A percentile compares a stretch with the other conserved stretches of the same genome.
These are phyloP conservation scores for Danaus plexippus DNA, from an alignment of 1,140 invertebrate genomes.

Conservation along the genomic window DNA sequence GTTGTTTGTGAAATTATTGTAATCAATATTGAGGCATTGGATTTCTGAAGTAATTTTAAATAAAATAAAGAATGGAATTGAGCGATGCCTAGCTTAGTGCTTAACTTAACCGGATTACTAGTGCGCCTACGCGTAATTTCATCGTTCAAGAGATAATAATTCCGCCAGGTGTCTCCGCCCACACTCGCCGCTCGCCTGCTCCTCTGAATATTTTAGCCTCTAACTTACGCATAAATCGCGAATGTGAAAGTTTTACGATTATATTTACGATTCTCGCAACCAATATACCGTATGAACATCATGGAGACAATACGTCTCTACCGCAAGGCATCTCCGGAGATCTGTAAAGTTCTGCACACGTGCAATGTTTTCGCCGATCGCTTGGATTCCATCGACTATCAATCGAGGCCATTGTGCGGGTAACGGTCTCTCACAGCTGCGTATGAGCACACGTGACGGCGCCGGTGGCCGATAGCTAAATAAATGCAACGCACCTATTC, in stretches of 20 bases:
- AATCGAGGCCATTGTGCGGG: conserved; percentile 67
- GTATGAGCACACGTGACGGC: conserved; percentile 59
- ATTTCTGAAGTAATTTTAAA: too few relatives aligned
- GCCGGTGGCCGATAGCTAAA: conserved; percentile 67
- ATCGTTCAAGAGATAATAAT: conserved; percentile 45
- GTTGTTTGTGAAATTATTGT: too few relatives aligned
- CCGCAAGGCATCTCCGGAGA: conserved; percentile 50
- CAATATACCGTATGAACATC: conserved; percentile 41
- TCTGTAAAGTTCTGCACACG: conserved; percentile 46
- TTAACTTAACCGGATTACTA: too few relatives aligned
- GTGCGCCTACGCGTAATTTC: too few relatives aligned
- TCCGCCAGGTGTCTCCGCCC: conserved; percentile 63
- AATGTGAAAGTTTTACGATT: conserved; percentile 69
- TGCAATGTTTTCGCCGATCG: conserved; percentile 67
- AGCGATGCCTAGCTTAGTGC: too few relatives aligned
- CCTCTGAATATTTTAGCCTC: conserved; percentile 63
- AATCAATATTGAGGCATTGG: too few relatives aligned
- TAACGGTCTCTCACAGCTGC: conserved; percentile 69
- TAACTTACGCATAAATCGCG: conserved; percentile 56
- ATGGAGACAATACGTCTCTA: conserved; percentile 51
- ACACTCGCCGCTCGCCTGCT: conserved; percentile 35
- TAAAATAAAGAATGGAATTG: too few relatives aligned
- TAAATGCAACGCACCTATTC: conserved; percentile 68
- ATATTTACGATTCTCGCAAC: conserved; percentile 61
- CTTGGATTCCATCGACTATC: conserved; percentile 57